phyloP scores from a whole-genome alignment of 2,797 vertebrate genomes.

The Sebastes wilsoni region DNA sequence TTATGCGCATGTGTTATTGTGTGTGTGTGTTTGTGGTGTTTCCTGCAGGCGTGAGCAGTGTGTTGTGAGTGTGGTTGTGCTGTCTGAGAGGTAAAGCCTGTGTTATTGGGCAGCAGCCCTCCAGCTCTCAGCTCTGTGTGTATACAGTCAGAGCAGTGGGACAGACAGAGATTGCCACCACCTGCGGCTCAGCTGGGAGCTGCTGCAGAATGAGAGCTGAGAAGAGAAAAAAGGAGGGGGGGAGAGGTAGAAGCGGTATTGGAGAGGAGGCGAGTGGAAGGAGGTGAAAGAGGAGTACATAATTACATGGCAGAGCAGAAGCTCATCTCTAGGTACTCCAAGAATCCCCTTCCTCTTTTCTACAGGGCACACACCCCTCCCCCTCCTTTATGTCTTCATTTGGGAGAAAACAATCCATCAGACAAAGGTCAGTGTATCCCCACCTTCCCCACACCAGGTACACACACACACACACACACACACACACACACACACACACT shows the following conservation, averaged over 20 bases:
- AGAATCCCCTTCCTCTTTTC: constrained; percentile 38
- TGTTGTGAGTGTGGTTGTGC: constrained; percentile 20
- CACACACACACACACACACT: constrained; percentile 15
- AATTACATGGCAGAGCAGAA: constrained; percentile 77
- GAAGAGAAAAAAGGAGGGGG: constrained; percentile 18
- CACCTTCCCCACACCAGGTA: constrained; percentile 23
- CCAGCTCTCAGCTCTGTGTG: constrained; percentile 47
- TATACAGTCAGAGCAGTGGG: constrained; percentile 59
- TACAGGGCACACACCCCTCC: constrained; percentile 19
- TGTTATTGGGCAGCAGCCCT: constrained; percentile 66
- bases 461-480: constrained; percentile 10
- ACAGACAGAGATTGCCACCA: constrained; percentile 70
- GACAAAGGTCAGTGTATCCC: constrained; percentile 67
- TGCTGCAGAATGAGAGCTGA: constrained; percentile 57
- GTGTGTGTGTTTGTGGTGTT: background rate
- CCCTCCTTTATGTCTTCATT: constrained; percentile 70
- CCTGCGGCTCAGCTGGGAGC: constrained; percentile 73
- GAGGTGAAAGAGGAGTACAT: constrained; percentile 73
- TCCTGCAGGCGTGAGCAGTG: constrained; percentile 19
- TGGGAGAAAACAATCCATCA: constrained; percentile 78
- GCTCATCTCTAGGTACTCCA: constrained; percentile 67
- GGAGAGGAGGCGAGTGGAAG: constrained; percentile 52
- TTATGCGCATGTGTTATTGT: background rate
- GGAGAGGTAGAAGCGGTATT: constrained; percentile 20
- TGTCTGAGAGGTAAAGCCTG: constrained; percentile 61